phyloP scores from a whole-genome alignment of 1,140 invertebrate genomes.

The Trachelipus rathkii region DNA sequence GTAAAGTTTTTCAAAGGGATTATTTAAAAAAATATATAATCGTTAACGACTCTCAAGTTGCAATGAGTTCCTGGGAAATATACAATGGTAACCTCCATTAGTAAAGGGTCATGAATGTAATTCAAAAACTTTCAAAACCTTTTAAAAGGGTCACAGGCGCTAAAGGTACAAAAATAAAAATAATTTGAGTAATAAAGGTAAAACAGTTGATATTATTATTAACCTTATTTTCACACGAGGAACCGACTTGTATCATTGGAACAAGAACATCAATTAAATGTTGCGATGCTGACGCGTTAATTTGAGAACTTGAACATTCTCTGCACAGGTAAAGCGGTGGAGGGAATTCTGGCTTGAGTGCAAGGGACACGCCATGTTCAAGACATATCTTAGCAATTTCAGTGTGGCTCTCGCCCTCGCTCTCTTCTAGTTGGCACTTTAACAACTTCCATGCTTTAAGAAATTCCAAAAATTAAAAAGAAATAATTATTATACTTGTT shows the following conservation, averaged over 20 bases:
- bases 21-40: too few species aligned
- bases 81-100: too few species aligned
- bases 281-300: conserved; percentile 51
- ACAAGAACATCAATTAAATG: conserved; percentile 78
- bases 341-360: conserved; percentile 69
- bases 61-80: too few species aligned
- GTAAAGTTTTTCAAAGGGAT: too few species aligned
- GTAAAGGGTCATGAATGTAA: too few species aligned
- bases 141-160: too few species aligned
- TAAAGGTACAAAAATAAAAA: too few species aligned
- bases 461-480: background rate
- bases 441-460: conserved; percentile 53
- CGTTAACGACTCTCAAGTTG: too few species aligned
- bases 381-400: conserved; percentile 88
- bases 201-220: too few species aligned
- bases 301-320: conserved; percentile 87
- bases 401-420: conserved; percentile 58
- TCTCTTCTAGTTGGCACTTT: conserved; percentile 75
- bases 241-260: conserved; percentile 89
- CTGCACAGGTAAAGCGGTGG: conserved; percentile 94
- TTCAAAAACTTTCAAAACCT: too few species aligned
- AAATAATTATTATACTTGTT: too few species aligned
- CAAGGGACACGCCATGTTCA: conserved; percentile 67
- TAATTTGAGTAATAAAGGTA: too few species aligned
- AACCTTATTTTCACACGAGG: conserved; percentile 95